phyloP scores from a whole-genome alignment of 2,888 invertebrate genomes.

The Lordiphosa andalusiaca region DNA sequence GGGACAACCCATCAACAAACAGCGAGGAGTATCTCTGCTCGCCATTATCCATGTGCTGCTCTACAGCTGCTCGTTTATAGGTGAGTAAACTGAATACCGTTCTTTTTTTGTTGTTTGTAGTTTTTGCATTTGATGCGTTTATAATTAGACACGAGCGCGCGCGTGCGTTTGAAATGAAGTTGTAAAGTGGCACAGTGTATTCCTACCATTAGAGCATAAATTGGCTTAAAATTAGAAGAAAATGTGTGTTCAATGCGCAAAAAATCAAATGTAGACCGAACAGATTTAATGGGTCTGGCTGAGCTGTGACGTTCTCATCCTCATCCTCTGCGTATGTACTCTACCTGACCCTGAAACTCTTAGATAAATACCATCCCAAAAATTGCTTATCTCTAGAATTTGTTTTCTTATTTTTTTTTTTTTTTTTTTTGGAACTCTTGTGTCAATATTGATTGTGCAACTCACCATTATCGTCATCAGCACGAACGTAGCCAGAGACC shows the following conservation, averaged over 20 bases:
- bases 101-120: slow-evolving; percentile 1
- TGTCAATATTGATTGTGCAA: slow-evolving; percentile 44
- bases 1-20: slow-evolving; percentile 56
- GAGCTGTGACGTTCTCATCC: too few species aligned
- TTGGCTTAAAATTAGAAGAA: slow-evolving; percentile 6
- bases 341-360: slow-evolving; percentile 1
- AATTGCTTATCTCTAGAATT: slow-evolving; percentile 12
- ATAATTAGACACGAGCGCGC: slow-evolving; percentile 28
- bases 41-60: slow-evolving; percentile 47
- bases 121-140: slow-evolving; percentile 10
- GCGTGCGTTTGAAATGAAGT: slow-evolving; percentile 4
- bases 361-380: slow-evolving; percentile 19
- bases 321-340: too few species aligned
- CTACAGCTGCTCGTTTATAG: slow-evolving; percentile 63
- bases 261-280: not conserved
- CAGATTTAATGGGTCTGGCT: too few species aligned
- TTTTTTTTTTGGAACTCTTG: slow-evolving; percentile 6
- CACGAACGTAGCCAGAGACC: slow-evolving; percentile 11
- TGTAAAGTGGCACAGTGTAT: slow-evolving; percentile 2
- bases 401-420: slow-evolving; percentile 20
- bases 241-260: slow-evolving; percentile 14
- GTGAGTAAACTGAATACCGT: slow-evolving; percentile 40
- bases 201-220: too few species aligned
- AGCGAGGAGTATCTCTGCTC: slow-evolving; percentile 50
- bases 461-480: slow-evolving; percentile 26